Base-by-base conservation (phyloP, 2,797 vertebrate genomes). In the Saxicola maurus region DNA sequence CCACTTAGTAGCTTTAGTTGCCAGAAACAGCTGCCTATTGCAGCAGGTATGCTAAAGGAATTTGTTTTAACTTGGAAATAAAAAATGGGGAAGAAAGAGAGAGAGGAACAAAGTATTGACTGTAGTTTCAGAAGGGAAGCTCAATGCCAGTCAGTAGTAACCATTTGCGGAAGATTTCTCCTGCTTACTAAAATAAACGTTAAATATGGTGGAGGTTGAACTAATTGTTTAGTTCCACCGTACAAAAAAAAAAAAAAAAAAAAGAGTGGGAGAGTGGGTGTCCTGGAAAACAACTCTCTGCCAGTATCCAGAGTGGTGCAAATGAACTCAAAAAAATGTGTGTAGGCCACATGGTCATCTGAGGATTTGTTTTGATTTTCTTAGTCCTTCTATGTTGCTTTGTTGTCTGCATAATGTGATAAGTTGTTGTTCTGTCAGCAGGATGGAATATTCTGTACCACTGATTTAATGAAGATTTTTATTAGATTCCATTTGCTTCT, bases 291-390 rank as follows among this genome's bases (percentile, higher is more conserved):
- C 23, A 71, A 1, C 11, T 89, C 46, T 67, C 3, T 65, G 74
- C 62, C 43, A 46, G 17, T 57, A 57, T 43, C 48, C 60, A 53
- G 65, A 40, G 18, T 37, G 28, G 52, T 91, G 31, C 48, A 74
- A 91, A 38, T 90, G 65, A 86, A 94, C 94, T 95, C 71, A 35
- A 35, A 96, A 95, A 96, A 95, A 95, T 96, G 93, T 92, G 93
- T 82, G 95, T 95, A 92, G 95, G 95, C 94, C 74, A 78, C 25
- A 64, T 11, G 65, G 74, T 87, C 82, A 94, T 92, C 62, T 90
- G 69, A 87, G 82, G 45, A 31, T 87, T 86, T 87, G 73, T 23
- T 79, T 90, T 82, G 55, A 17, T 89, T 75, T 89, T 71, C 19
- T 60, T 59, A 52, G 19, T 74, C 35, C 8, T 82, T 81, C 68